Percentiles rank a stretch among this genome's conserved stretches.
These are phyloP conservation scores for Dunckerocampus dactyliophorus DNA, from an alignment of 2,113 vertebrate genomes.

Conservation along the genomic window DNA sequence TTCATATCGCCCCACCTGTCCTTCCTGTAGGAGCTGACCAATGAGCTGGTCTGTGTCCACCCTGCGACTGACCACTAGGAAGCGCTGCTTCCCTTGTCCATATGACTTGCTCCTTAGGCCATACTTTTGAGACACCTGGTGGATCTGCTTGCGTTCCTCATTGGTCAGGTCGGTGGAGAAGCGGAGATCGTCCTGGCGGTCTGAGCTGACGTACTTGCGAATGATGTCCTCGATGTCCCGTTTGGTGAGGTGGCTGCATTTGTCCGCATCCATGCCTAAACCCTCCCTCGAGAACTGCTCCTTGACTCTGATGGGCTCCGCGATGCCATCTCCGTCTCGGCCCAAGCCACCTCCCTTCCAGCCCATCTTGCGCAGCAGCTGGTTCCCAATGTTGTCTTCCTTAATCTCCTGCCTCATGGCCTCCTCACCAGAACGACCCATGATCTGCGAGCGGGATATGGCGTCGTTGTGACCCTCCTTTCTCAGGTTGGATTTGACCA, in stretches of 20 bases:
- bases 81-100: constrained; percentile 84
- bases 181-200: constrained; percentile 89
- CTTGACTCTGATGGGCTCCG: constrained; percentile 91
- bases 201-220: constrained; percentile 86
- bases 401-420: constrained; percentile 87
- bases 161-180: constrained; percentile 93
- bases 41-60: constrained; percentile 89
- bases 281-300: constrained; percentile 94
- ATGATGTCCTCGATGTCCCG: constrained; percentile 93
- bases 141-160: constrained; percentile 92
- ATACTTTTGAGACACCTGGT: constrained; percentile 89
- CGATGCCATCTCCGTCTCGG: constrained; percentile 89
- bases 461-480: constrained; percentile 82
- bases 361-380: constrained; percentile 96
- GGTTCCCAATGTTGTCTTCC: constrained; percentile 97
- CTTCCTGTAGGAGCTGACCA: constrained; percentile 91
- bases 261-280: constrained; percentile 83
- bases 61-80: constrained; percentile 90
- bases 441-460: constrained; percentile 91
- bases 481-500: constrained; percentile 88
- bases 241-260: constrained; percentile 83
- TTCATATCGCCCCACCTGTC: constrained; percentile 92
- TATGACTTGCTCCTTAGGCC: constrained; percentile 95
- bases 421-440: constrained; percentile 82
- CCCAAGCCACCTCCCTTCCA: constrained; percentile 94